Evolutionary conservation across 2,113 vertebrate genomes (phyloP), one percentile per base, ranked within the genome.

Genomic region (Vulpes ferrilata): DNA sequence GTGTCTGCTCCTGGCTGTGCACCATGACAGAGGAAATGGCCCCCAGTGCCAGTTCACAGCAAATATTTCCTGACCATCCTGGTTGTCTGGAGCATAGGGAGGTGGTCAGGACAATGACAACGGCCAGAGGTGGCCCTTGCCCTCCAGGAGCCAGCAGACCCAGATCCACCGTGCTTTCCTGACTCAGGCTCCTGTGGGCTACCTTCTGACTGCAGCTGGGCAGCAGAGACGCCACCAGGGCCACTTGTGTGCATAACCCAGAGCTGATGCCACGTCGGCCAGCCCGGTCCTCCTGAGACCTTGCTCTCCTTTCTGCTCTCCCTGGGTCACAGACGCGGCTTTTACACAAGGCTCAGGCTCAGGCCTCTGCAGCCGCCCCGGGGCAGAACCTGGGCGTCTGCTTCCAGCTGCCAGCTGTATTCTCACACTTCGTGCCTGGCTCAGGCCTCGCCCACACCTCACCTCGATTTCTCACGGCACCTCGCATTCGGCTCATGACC

Each of bases 91-190:
- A 83, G 2, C 9, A 1, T 3, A 4, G 27, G 48, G 48, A 78
- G 35, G 30, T 3, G 2, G 12, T 15, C 35, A 12, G 32, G 43
- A 25, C 1, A 2, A 0, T n/a, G 65, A 15, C 1, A 0, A 6
- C 32, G 88, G 17, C 62, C 88, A 32, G 3, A 30, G 57, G 62
- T 48, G 38, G 81, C 69, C 32, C 84, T 17, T 27, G 17, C 19
- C 35, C 60, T 43, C 30, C 0, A 62, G 84, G 55, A 90, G 32
- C 43, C 6, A 5, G 0, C 19, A 2, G 83, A 6, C 53, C 53
- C 59, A n/a, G 60, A 17, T 9, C 65, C 3, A 1, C 22, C 11
- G 0, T 0, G n/a, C 4, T 7, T 4, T 32, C 38, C 51, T 17
- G 2, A 11, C 64, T n/a, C 20, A 0, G 2, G 27, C 51, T 67